Evolutionary conservation across 2,888 invertebrate genomes (phyloP).

Genomic region (Ferrisia virgata): DNA sequence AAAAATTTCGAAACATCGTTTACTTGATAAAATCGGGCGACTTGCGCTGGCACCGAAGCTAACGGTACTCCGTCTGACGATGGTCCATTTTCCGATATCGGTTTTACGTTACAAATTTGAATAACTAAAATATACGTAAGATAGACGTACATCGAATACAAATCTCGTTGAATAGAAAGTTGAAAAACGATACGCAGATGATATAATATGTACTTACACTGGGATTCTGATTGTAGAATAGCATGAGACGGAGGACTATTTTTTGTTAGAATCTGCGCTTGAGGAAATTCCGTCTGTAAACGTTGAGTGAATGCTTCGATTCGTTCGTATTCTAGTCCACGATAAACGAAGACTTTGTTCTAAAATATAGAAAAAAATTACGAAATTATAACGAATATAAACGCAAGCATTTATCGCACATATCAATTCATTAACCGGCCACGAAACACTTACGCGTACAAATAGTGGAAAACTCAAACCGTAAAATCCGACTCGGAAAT

Average conservation of each 20-base stretch:
- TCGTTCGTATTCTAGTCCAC: constrained; percentile 91
- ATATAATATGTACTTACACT: constrained; percentile 71
- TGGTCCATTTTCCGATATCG: constrained; percentile 65
- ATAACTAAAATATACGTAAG: constrained; percentile 65
- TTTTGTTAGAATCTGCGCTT: constrained; percentile 88
- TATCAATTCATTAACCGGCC: constrained; percentile 2
- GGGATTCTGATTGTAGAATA: constrained; percentile 78
- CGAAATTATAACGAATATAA: neutral
- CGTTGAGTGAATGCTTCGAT: constrained; percentile 91
- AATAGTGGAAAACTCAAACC: constrained; percentile 91
- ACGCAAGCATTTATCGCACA: neutral
- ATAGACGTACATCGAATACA: too few species aligned
- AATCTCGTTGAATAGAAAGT: neutral
- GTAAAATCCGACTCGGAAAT: constrained; percentile 92
- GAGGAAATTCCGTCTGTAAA: constrained; percentile 88
- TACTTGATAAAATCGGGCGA: constrained; percentile 78
- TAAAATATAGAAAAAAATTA: constrained; percentile 53
- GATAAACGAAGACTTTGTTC: constrained; percentile 93
- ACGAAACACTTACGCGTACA: constrained; percentile 69
- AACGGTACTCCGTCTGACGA: constrained; percentile 53
- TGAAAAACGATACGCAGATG: constrained; percentile 15
- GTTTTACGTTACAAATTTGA: constrained; percentile 91
- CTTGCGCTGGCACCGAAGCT: constrained; percentile 76
- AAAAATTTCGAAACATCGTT: constrained; percentile 88
- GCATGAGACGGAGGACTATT: constrained; percentile 87